Evolutionary conservation across 2,888 invertebrate genomes (phyloP).

Genomic region (Netelia inedita): DNA sequence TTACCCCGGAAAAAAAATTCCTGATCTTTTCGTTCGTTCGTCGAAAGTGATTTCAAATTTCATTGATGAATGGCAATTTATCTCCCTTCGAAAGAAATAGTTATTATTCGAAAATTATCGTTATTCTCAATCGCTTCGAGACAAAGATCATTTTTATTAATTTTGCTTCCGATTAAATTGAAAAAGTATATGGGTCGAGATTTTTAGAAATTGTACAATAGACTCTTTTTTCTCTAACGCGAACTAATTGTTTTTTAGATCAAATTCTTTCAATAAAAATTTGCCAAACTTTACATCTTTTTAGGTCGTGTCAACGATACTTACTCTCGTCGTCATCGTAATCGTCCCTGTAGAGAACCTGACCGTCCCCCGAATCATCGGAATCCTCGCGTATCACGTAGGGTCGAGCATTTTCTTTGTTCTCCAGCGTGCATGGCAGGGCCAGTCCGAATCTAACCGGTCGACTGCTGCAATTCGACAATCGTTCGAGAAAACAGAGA

Average conservation of each 20-base stretch:
- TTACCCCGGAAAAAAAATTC: background rate
- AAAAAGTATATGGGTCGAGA: too few species aligned
- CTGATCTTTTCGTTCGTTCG: background rate
- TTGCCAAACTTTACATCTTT: too few species aligned
- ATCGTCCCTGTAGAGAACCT: conserved; percentile 91
- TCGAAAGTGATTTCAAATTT: too few species aligned
- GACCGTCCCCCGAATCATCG: conserved; percentile 87
- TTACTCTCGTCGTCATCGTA: conserved; percentile 88
- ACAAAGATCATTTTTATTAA: too few species aligned
- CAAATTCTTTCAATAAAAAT: background rate
- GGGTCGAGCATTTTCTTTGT: conserved; percentile 95
- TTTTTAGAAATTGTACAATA: too few species aligned
- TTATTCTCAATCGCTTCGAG: too few species aligned
- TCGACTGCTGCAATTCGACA: conserved; percentile 88
- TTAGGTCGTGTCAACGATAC: conserved; percentile 57
- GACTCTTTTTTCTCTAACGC: too few species aligned
- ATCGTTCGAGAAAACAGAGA: conserved; percentile 2
- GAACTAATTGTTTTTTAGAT: background rate
- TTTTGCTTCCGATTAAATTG: too few species aligned
- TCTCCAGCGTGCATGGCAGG: conserved; percentile 92
- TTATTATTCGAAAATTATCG: too few species aligned
- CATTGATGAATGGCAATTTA: too few species aligned
- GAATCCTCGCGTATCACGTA: conserved; percentile 90
- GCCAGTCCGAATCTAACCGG: conserved; percentile 92
- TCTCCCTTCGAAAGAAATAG: too few species aligned